Evolutionary conservation across 2,888 invertebrate species (phyloP).

Genomic region (Drosophila suboccidentalis): DNA sequence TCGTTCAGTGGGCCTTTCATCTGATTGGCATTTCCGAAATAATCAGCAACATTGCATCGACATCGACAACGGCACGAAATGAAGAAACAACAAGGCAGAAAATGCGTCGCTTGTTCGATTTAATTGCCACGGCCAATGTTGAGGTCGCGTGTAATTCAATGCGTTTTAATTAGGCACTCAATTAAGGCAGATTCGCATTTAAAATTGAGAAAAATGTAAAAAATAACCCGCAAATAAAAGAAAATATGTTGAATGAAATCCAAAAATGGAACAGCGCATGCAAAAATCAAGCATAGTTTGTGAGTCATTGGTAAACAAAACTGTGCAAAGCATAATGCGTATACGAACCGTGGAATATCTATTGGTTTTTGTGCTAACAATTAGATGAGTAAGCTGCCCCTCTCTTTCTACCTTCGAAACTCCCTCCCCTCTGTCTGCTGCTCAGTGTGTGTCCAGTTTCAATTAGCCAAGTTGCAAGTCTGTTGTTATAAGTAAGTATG

Average conservation of each 20-base stretch:
- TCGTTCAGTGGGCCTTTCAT: slow-evolving; percentile 66
- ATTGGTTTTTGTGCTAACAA: slow-evolving; percentile 16
- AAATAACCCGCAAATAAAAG: neutral
- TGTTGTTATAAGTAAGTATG: slow-evolving; percentile 33
- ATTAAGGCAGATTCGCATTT: slow-evolving; percentile 68
- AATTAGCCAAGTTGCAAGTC: slow-evolving; percentile 59
- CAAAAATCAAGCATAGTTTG: slow-evolving; percentile 47
- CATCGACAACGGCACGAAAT: slow-evolving; percentile 46
- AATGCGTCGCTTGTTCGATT: slow-evolving; percentile 75
- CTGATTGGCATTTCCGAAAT: slow-evolving; percentile 81
- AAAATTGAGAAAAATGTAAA: slow-evolving; percentile 28
- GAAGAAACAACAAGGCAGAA: slow-evolving; percentile 50
- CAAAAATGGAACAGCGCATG: slow-evolving; percentile 33
- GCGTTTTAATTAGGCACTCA: slow-evolving; percentile 77
- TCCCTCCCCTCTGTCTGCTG: slow-evolving; percentile 23
- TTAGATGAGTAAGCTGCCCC: slow-evolving; percentile 5
- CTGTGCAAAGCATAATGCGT: slow-evolving; percentile 21
- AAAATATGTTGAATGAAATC: slow-evolving; percentile 29
- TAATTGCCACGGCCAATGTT: slow-evolving; percentile 72
- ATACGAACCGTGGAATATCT: slow-evolving; percentile 41
- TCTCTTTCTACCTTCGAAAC: neutral
- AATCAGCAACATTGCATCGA: slow-evolving; percentile 70
- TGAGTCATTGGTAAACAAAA: slow-evolving; percentile 24
- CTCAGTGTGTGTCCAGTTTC: slow-evolving; percentile 62
- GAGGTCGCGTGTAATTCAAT: slow-evolving; percentile 73